These are phyloP conservation scores for Muscicapa adusta DNA, from an alignment of 2,113 vertebrate species.

Conservation along the genomic window DNA sequence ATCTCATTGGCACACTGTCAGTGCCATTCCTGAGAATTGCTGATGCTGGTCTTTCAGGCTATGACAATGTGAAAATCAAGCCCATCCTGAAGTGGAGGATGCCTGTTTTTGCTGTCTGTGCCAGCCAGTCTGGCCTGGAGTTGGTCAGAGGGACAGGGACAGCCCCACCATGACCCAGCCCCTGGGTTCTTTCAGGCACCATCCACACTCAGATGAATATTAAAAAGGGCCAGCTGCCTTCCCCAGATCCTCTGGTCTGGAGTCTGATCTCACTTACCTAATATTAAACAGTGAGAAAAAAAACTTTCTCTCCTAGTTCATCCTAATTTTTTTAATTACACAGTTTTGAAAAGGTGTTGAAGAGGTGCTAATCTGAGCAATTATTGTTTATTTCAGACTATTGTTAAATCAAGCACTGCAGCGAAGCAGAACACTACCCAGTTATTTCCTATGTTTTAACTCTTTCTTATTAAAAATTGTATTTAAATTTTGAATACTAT, in stretches of 20 bases:
- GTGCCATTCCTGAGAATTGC: neutral
- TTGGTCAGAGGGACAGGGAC: neutral
- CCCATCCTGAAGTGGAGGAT: too few relatives aligned
- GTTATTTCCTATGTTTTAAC: neutral
- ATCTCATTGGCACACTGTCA: neutral
- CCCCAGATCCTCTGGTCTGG: neutral
- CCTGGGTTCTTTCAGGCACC: too few relatives aligned
- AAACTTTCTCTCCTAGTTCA: neutral
- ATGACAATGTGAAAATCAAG: neutral
- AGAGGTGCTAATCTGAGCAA: neutral
- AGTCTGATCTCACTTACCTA: neutral
- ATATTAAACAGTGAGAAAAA: neutral
- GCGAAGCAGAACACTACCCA: neutral
- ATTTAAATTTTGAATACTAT: neutral
- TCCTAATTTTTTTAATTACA: neutral
- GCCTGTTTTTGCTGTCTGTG: too few relatives aligned
- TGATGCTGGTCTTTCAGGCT: accelerated
- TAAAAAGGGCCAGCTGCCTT: neutral
- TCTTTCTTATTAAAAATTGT: neutral
- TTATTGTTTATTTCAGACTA: neutral
- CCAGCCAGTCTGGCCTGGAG: too few relatives aligned
- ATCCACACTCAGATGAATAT: accelerated
- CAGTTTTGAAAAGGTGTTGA: neutral
- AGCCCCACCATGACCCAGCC: neutral
- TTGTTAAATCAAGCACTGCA: neutral